Evolutionary conservation across 2,797 vertebrate genomes (phyloP).

Genomic region (Geotrypetes seraphini): DNA sequence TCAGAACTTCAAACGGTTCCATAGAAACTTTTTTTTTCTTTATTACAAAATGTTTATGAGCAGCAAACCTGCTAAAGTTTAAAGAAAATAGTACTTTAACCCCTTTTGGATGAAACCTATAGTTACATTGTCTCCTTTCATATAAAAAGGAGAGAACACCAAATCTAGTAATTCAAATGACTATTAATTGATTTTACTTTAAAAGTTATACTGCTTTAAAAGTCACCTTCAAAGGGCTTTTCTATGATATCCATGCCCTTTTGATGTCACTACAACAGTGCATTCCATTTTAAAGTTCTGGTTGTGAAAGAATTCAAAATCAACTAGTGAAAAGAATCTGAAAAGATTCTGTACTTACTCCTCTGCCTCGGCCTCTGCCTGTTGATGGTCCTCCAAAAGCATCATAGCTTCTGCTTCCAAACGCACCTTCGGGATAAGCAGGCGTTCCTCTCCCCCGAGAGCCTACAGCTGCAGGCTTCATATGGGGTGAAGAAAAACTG

Average conservation of each 20-base stretch:
- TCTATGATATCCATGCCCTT: no score
- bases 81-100: constrained; percentile 65
- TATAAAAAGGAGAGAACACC: constrained; percentile 51
- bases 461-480: constrained; percentile 73
- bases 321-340: constrained; percentile 77
- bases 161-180: constrained; percentile 41
- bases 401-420: constrained; percentile 75
- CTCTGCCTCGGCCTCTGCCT: constrained; percentile 75
- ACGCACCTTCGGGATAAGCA: constrained; percentile 72
- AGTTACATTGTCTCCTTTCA: constrained; percentile 44
- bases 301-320: constrained; percentile 73
- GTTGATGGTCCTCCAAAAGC: constrained; percentile 74
- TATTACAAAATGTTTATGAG: constrained; percentile 46
- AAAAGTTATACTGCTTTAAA: constrained; percentile 40
- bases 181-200: constrained; percentile 43
- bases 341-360: constrained; percentile 77
- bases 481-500: constrained; percentile 73
- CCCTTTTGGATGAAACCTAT: constrained; percentile 65
- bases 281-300: constrained; percentile 54
- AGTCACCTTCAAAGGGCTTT: constrained; percentile 39
- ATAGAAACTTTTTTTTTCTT: constrained; percentile 52
- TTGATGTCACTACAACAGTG: constrained; percentile 48
- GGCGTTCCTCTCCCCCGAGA: constrained; percentile 78
- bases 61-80: constrained; percentile 50
- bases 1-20: constrained; percentile 49